Conservation (phyloP, 2,797 vertebrate species). For the Propithecus perrieri region DNA sequence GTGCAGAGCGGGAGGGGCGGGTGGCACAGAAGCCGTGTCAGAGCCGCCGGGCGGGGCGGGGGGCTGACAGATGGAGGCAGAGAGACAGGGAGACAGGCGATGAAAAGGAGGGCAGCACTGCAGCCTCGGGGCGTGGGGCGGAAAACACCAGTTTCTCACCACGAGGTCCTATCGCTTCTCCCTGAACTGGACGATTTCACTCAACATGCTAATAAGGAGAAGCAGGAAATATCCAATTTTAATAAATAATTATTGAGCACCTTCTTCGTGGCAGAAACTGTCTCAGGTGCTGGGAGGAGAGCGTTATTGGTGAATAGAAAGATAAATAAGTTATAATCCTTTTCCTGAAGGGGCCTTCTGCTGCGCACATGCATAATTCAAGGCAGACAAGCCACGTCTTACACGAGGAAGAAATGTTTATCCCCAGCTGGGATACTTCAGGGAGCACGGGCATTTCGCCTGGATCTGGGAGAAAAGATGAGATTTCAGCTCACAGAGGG, state of each 20-base stretch:
- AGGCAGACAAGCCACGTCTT: neutral
- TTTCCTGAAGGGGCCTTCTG: neutral
- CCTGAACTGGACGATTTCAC: neutral
- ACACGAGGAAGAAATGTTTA: neutral
- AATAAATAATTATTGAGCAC: constrained; percentile 10
- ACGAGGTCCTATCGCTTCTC: neutral
- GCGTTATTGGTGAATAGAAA: neutral
- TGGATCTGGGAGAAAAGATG: neutral
- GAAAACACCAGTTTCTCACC: neutral
- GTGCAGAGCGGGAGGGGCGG: neutral
- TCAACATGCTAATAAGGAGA: neutral
- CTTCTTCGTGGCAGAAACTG: neutral
- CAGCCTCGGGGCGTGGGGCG: neutral
- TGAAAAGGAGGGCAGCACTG: neutral
- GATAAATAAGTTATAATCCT: neutral
- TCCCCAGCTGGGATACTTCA: neutral
- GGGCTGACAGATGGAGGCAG: neutral
- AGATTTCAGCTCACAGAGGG: neutral
- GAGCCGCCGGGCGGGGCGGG: neutral
- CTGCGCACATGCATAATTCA: constrained; percentile 21
- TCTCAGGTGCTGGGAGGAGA: neutral
- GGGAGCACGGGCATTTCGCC: neutral
- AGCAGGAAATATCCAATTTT: neutral
- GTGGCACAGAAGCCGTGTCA: neutral
- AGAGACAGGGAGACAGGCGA: neutral